Base-by-base conservation (phyloP, 2,888 invertebrate genomes). In the Pyralis farinalis region DNA sequence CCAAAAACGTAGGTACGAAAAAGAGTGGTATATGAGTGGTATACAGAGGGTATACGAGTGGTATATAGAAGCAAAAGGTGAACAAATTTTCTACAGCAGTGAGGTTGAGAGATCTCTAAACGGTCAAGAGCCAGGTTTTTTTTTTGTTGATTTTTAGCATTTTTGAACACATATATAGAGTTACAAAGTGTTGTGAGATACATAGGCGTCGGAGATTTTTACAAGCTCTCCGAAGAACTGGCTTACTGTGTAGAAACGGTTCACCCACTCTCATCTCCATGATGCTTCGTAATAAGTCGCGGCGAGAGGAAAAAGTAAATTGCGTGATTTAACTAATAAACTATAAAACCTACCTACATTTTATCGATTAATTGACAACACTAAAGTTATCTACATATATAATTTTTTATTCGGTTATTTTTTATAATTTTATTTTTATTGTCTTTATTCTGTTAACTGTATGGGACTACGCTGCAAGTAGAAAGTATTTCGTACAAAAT, bases 61-160 rank as follows among this genome's bases (percentile, higher is more conserved):
- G n/a, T n/a, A n/a, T n/a, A n/a, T n/a, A n/a, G n/a, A 7, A 9
- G 12, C 42, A 78, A 80, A 78, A 66, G 49, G 74, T 71, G 74
- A 68, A 80, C 83, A 44, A 58, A 46, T 45, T 12, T 71, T 75
- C 85, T 86, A 84, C 83, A 60, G 46, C 82, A 84, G 86, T 82
- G 73, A 80, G 62, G 73, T 73, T 80, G 86, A 86, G 85, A 77
- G 45, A 62, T 72, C 83, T 85, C 85, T 81, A 83, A 73, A 82
- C 71, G 75, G 83, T 79, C 78, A 82, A 68, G 61, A 58, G 69
- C 74, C 76, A 71, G 63, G 49, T 56, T 71, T 83, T 82, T 85
- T 82, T 83, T 85, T 4, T 69, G 59, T 47, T 53, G 55, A 61
- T 69, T 58, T 54, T 58, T 42, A 68, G 43, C 44, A 63, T 66